Conservation (phyloP, 2,888 invertebrate species). For the Apodemia mormo region DNA sequence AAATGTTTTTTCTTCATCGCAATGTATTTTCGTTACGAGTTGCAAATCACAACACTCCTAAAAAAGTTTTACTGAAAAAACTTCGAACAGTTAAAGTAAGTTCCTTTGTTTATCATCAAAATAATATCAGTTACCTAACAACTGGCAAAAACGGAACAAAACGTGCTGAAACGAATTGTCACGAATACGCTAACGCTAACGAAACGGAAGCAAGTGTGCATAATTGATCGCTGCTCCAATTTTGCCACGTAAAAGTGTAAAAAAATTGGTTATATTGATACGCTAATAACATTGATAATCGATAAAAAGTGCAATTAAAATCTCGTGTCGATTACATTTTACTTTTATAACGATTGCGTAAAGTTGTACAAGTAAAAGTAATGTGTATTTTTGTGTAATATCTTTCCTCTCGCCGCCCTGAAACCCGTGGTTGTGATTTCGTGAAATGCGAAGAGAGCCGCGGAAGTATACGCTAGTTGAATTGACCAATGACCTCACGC, state of each 20-base stretch:
- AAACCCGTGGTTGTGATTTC: no score
- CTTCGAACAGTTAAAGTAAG: not conserved
- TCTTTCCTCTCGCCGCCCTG: no score
- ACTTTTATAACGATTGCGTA: not conserved
- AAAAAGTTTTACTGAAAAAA: no score
- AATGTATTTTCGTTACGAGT: no score
- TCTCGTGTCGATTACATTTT: not conserved
- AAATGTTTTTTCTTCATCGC: no score
- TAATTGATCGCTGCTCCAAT: constrained; percentile 51
- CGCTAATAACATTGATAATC: not conserved
- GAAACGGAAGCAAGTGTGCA: constrained; percentile 51
- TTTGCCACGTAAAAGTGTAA: constrained; percentile 59
- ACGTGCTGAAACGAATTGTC: constrained; percentile 44
- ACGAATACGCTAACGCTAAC: constrained; percentile 39
- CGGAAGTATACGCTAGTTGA: no score
- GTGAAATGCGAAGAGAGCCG: no score
- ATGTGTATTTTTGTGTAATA: no score
- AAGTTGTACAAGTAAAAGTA: no score
- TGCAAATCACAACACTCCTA: no score
- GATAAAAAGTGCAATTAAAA: not conserved
- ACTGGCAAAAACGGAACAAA: constrained; percentile 40
- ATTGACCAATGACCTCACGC: no score
- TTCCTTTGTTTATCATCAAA: not conserved
- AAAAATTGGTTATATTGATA: constrained; percentile 46
- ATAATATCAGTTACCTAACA: constrained; percentile 10